These are phyloP conservation scores for Silurus aristotelis DNA, from an alignment of 2,797 vertebrate species.

Conservation along the genomic window DNA sequence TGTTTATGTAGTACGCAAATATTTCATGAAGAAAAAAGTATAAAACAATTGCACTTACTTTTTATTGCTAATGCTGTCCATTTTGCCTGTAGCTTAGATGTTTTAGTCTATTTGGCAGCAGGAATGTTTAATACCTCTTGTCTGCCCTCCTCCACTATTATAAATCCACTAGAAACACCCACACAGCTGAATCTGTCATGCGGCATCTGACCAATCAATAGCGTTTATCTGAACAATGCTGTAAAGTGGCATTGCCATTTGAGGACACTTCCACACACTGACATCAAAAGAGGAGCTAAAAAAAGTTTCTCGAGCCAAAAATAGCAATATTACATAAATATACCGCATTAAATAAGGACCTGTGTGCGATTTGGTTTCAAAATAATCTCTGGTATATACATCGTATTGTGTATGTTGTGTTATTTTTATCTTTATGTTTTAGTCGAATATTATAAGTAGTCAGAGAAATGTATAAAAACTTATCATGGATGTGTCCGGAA, in stretches of 20 bases:
- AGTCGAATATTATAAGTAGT: neutral
- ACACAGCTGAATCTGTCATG: slow-evolving; percentile 30
- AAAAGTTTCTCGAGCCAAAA: slow-evolving; percentile 7
- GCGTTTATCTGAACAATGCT: slow-evolving; percentile 11
- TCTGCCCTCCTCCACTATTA: slow-evolving; percentile 29
- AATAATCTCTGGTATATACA: neutral
- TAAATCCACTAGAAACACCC: slow-evolving; percentile 37
- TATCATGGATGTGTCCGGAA: neutral
- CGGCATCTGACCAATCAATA: slow-evolving; percentile 38
- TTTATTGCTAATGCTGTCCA: slow-evolving; percentile 22
- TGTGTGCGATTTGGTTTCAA: neutral
- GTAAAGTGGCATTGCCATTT: slow-evolving; percentile 40
- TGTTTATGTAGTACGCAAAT: neutral
- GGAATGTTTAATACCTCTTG: slow-evolving; percentile 10
- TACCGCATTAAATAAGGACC: neutral
- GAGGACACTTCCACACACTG: slow-evolving; percentile 36
- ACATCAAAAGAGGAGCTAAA: slow-evolving; percentile 37
- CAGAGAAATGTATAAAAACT: neutral
- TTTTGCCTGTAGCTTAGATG: slow-evolving; percentile 10
- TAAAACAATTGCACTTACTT: slow-evolving; percentile 15
- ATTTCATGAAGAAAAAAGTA: neutral
- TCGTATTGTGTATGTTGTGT: neutral
- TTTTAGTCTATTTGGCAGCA: neutral
- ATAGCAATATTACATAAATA: neutral
- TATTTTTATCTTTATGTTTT: slow-evolving; percentile 2